phyloP scores from a whole-genome alignment of 2,113 vertebrate species.

The Hiodon alosoides region DNA sequence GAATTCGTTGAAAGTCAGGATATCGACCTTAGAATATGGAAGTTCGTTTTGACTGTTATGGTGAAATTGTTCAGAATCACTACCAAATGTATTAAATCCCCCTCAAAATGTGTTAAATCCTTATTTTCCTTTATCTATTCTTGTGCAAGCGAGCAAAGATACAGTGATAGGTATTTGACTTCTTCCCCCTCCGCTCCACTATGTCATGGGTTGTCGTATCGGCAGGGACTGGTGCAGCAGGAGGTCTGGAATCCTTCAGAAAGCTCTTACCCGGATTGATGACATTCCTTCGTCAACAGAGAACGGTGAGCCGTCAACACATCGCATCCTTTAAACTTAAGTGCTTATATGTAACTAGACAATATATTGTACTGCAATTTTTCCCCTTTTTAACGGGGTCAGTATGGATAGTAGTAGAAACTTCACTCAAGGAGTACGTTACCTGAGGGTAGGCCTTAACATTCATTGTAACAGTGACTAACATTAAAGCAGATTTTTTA shows the following conservation, averaged over 20 bases:
- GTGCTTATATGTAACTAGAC: not conserved
- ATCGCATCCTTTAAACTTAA: too few species aligned
- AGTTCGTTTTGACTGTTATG: too few species aligned
- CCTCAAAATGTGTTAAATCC: too few species aligned
- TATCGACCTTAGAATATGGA: too few species aligned
- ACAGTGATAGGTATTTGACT: too few species aligned
- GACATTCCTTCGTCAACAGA: conserved; percentile 13
- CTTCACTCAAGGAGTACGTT: not conserved
- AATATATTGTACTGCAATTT: not conserved
- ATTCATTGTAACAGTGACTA: not conserved
- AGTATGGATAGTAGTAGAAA: not conserved
- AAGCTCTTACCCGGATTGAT: not conserved
- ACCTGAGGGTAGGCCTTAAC: not conserved
- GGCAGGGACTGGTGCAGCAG: not conserved
- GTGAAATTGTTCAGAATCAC: too few species aligned
- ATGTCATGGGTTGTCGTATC: not conserved
- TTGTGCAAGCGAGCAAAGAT: too few species aligned
- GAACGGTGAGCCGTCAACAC: not conserved
- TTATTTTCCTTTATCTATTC: too few species aligned
- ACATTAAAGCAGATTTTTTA: not conserved
- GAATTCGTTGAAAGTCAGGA: too few species aligned
- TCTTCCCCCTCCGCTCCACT: too few species aligned
- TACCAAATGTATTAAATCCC: too few species aligned
- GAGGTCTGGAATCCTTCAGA: conserved; percentile 5
- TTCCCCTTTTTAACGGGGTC: too few species aligned